Percentiles rank a stretch among this genome's conserved stretches.
Conservation (phyloP, 2,888 invertebrate species). For the Anaspis maculata region DNA sequence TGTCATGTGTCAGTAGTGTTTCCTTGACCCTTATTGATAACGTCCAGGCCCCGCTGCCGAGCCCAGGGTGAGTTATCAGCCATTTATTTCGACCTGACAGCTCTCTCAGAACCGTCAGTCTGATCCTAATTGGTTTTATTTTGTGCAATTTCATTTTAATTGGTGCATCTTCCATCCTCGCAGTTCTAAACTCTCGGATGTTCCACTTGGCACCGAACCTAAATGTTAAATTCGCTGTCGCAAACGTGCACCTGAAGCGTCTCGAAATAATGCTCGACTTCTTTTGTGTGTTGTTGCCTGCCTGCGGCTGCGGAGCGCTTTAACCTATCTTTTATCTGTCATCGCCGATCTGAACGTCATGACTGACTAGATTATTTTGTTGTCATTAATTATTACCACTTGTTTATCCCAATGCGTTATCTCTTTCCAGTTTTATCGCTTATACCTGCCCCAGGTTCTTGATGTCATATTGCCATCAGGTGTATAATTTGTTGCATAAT, state of each 20-base stretch:
- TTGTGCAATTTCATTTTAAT: background rate
- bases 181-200: background rate
- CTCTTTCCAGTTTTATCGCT: slow-evolving; percentile 2
- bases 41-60: background rate
- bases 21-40: background rate
- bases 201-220: background rate
- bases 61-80: too few relatives aligned
- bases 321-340: too few relatives aligned
- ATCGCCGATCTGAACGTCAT: too few relatives aligned
- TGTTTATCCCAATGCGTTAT: too few relatives aligned
- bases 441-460: background rate
- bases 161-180: background rate
- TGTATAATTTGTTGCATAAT: slow-evolving; percentile 15
- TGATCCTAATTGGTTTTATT: background rate
- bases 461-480: background rate
- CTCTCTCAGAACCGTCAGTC: background rate
- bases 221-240: background rate
- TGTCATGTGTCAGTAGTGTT: slow-evolving; percentile 7
- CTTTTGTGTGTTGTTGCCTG: too few relatives aligned
- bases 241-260: too few relatives aligned
- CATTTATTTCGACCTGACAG: slow-evolving; percentile 2
- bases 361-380: too few relatives aligned
- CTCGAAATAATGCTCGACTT: too few relatives aligned
- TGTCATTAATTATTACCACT: too few relatives aligned
- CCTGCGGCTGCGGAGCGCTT: too few relatives aligned